These are phyloP conservation scores for Scelioninae gen. 1 DNA, from an alignment of 2,888 invertebrate species.

Conservation along the genomic window DNA sequence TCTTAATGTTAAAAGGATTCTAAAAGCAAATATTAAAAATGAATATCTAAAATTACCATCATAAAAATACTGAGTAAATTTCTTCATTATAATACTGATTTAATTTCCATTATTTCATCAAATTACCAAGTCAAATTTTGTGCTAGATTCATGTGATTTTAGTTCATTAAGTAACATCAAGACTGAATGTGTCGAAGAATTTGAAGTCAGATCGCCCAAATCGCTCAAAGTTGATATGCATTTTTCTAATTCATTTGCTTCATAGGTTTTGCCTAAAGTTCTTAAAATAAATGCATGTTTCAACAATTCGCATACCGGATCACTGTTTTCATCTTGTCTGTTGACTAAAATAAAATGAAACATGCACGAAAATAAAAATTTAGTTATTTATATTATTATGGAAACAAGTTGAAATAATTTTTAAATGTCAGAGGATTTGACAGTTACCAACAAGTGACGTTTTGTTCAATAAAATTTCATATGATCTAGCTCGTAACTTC, in stretches of 20 bases:
- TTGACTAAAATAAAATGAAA: constrained; percentile 28
- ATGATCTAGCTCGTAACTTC: constrained; percentile 77
- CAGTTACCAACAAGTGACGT: constrained; percentile 56
- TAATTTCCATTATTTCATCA: too few species aligned
- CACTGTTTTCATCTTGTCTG: constrained; percentile 66
- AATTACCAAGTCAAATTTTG: constrained; percentile 74
- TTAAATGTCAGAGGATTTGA: background rate
- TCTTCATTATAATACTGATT: too few species aligned
- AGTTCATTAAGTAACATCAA: constrained; percentile 77
- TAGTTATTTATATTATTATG: constrained; percentile 5
- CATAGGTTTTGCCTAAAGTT: constrained; percentile 70
- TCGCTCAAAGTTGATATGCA: constrained; percentile 73
- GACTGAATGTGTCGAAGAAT: constrained; percentile 71
- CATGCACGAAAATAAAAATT: too few species aligned
- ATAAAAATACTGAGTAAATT: too few species aligned
- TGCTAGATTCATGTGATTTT: constrained; percentile 72
- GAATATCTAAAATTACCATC: too few species aligned
- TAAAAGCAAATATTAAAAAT: too few species aligned
- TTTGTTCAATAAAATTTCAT: constrained; percentile 81
- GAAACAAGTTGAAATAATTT: too few species aligned
- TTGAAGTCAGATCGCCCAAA: constrained; percentile 40
- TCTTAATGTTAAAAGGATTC: constrained; percentile 79
- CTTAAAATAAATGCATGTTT: constrained; percentile 79
- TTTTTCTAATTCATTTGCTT: constrained; percentile 76
- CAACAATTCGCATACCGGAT: constrained; percentile 80